Base-by-base conservation (phyloP, 2,888 invertebrate species). In the Arrhopalites spinosus region DNA sequence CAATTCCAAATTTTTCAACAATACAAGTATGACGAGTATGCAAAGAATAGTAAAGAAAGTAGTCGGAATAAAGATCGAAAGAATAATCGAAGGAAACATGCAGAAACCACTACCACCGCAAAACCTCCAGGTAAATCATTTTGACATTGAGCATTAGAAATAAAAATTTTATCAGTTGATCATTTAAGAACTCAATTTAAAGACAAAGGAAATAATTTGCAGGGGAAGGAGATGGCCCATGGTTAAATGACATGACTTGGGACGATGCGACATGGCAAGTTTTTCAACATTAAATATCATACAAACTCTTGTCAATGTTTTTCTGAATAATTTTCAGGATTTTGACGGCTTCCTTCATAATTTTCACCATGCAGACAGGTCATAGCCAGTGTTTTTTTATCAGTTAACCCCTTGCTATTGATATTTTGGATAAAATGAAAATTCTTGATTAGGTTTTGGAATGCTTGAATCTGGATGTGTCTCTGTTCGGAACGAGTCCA, bases 391-490 rank as follows among this genome's bases (percentile, higher is more conserved):
- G 36, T 36, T 36, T 11, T 7, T 36, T n/a, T n/a, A n/a, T n/a
- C n/a, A n/a, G n/a, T n/a, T n/a, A n/a, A n/a, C n/a, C n/a, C n/a
- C n/a, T n/a, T n/a, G n/a, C n/a, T n/a, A n/a, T n/a, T n/a, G n/a
- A n/a, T n/a, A n/a, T n/a, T n/a, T n/a, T n/a, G n/a, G n/a, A n/a
- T 61, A 7, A 2, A 61, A 61, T 7, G 25, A 61, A 25, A 23
- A 36, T 68, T 68, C 27, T 36, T n/a, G n/a, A n/a, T n/a, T n/a
- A 86, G 87, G 87, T 1, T 87, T 87, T 79, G 86, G 86, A 8
- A 83, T 87, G 77, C 80, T 87, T 69, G 87, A 87, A 80, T 85
- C 86, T 13, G 87, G 87, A 1, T 85, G 83, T 56, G 86, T 87
- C 0, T 81, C 83, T 2, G 77, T 83, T 1, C 83, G 86, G 79